Evolutionary conservation across 2,797 vertebrate genomes (phyloP).

Genomic region (Sebastiscus albofasciatus): DNA sequence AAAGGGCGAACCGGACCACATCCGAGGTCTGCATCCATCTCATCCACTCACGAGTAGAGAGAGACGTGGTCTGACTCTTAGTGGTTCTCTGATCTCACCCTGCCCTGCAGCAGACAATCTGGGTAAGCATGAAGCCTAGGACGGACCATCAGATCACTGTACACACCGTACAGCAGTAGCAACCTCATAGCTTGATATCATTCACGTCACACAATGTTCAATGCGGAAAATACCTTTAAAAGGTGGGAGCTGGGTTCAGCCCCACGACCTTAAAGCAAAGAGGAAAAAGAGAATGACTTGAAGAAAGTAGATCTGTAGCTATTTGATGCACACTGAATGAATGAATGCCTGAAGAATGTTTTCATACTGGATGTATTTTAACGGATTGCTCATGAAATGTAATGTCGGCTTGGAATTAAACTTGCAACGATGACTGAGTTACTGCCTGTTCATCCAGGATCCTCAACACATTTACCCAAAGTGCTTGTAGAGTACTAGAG

Average conservation of each 20-base stretch:
- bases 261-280: conserved; percentile 56
- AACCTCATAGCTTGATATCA: conserved; percentile 64
- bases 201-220: conserved; percentile 40
- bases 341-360: conserved; percentile 77
- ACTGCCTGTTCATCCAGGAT: not conserved
- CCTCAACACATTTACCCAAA: not conserved
- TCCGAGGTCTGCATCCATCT: conserved; percentile 51
- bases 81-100: conserved; percentile 45
- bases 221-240: conserved; percentile 68
- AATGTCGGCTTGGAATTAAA: conserved; percentile 73
- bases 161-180: conserved; percentile 51
- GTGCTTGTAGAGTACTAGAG: not conserved
- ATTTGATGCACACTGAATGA: conserved; percentile 69
- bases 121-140: conserved; percentile 63
- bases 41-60: conserved; percentile 43
- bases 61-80: conserved; percentile 40
- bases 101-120: conserved; percentile 57
- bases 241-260: conserved; percentile 54
- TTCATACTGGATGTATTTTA: conserved; percentile 75
- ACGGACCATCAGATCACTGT: conserved; percentile 53
- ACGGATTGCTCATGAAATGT: conserved; percentile 71
- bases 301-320: conserved; percentile 65
- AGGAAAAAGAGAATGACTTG: conserved; percentile 63
- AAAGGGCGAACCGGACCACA: conserved; percentile 54
- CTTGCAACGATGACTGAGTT: conserved; percentile 34